Percentiles rank a stretch among this genome's conserved stretches.
Evolutionary conservation across 2,888 invertebrate species (phyloP).

Genomic region (Heliconius ismenius): DNA sequence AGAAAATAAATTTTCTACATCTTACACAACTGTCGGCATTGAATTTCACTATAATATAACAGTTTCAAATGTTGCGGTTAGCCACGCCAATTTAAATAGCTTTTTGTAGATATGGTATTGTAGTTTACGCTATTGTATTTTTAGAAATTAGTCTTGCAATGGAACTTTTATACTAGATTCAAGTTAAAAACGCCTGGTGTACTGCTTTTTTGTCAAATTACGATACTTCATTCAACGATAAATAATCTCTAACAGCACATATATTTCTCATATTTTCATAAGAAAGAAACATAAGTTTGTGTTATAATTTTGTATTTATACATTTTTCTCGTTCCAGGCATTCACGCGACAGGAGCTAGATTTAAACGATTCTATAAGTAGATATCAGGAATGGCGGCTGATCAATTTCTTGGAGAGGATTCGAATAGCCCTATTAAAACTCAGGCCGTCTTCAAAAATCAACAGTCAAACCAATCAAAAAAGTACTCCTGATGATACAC

Average conservation of each 20-base stretch:
- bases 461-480: constrained; percentile 58
- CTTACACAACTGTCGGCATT: constrained; percentile 15
- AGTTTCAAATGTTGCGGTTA: constrained; percentile 25
- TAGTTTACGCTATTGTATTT: constrained; percentile 20
- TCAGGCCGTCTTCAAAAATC: constrained; percentile 61
- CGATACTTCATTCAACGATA: background rate
- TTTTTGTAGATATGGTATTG: constrained; percentile 18
- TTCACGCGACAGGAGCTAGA: constrained; percentile 82
- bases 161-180: background rate
- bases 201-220: background rate
- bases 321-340: constrained; percentile 65
- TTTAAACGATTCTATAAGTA: constrained; percentile 70
- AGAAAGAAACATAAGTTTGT: background rate
- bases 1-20: background rate
- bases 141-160: constrained; percentile 15
- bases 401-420: constrained; percentile 78
- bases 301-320: background rate
- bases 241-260: background rate
- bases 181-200: background rate
- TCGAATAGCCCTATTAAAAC: constrained; percentile 69
- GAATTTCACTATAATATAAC: constrained; percentile 28
- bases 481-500: constrained; percentile 64
- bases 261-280: background rate
- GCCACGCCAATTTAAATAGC: constrained; percentile 20
- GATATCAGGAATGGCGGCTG: constrained; percentile 81